These are phyloP conservation scores for Nasonia vitripennis DNA, from an alignment of 1,140 invertebrate genomes.

Conservation along the genomic window DNA sequence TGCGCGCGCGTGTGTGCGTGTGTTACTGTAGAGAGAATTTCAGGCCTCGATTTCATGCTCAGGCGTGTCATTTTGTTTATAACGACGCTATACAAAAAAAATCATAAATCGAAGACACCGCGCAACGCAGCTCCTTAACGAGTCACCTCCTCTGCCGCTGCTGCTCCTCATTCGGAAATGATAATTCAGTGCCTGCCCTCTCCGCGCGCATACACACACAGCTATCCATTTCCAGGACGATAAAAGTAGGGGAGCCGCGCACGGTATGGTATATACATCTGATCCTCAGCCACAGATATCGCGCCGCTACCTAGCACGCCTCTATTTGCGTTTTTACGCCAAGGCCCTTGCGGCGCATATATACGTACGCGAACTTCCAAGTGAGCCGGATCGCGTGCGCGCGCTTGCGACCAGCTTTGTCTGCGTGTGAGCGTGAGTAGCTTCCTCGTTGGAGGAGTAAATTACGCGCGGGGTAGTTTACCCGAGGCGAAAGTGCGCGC, in stretches of 20 bases:
- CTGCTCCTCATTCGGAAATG: background rate
- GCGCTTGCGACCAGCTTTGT: background rate
- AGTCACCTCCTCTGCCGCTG: background rate
- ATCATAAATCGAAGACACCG: too few species aligned
- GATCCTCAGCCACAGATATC: background rate
- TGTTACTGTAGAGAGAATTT: background rate
- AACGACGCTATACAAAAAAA: too few species aligned
- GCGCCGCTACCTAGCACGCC: background rate
- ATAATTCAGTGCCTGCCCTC: conserved; percentile 11
- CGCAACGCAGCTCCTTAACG: background rate
- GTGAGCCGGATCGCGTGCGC: background rate
- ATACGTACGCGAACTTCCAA: background rate
- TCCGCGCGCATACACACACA: background rate
- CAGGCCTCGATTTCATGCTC: background rate
- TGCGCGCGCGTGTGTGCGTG: too few species aligned
- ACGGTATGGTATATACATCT: background rate
- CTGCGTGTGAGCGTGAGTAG: background rate
- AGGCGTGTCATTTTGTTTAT: background rate
- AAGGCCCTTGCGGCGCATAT: background rate
- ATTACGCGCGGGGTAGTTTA: conserved; percentile 34
- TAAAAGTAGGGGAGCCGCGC: background rate
- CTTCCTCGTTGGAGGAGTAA: background rate
- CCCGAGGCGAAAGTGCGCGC: background rate
- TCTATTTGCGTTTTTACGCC: conserved; percentile 41
- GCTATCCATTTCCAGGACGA: conserved; percentile 5